Base-by-base conservation (phyloP, 2,113 vertebrate species). In the Labrus mixtus region DNA sequence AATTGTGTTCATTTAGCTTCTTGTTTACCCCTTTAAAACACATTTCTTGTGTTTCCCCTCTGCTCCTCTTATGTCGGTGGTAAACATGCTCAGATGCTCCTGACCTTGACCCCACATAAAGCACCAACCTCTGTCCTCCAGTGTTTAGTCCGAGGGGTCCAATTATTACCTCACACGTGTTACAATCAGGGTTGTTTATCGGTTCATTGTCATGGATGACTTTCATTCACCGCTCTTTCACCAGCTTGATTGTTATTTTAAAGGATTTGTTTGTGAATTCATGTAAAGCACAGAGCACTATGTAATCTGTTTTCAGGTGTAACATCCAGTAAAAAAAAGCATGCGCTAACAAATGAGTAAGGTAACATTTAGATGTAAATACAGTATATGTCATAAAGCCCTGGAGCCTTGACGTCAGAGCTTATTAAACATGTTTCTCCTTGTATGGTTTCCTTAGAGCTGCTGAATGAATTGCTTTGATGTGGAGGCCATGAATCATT, bases 81-180 rank as follows among this genome's bases (percentile, higher is more conserved):
- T 80, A 86, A 83, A 76, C 68, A 41, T 48, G 60, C 58, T 68
- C 62, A 68, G 59, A 68, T 57, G 23, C 22, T 29, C 17, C 37
- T 58, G 73, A 87, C 65, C 78, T 84, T 81, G 9, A 81, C 80
- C 69, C 68, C 62, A 41, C 62, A 45, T 78, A 72, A 60, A 72
- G 63, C 46, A 41, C 66, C 13, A 45, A 72, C 77, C 60, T 67
- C 59, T 68, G 60, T 10, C 51, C 67, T 70, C 67, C 50, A 58
- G n/a, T 2, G 53, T 53, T 73, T n/a, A 10, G 73, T 74, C 89
- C 62, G 71, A 4, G 51, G 46, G 78, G 78, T 60, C 67, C 78
- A 80, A 77, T 87, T 88, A 89, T 73, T 69, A 53, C 56, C 68
- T 73, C 71, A 73, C 68, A 73, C 62, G n/a, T 61, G 58, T 77